Percentiles rank a stretch among this genome's conserved stretches.
Conservation (phyloP, 2,888 invertebrate species). For the Heteromyza rotundicornis region DNA sequence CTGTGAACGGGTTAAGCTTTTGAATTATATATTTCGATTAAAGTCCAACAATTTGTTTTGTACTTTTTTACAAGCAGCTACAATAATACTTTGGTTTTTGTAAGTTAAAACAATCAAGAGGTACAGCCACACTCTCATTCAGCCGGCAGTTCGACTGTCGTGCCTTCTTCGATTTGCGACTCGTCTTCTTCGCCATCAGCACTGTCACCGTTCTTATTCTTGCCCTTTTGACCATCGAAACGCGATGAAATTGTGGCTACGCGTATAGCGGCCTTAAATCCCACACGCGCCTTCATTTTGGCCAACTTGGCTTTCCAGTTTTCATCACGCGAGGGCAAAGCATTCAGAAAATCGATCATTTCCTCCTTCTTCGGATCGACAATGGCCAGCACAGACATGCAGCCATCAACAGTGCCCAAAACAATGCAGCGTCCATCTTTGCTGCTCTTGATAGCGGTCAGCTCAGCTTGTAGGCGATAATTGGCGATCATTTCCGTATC, state of each 20-base stretch:
- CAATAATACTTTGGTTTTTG: neutral
- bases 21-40: too few relatives aligned
- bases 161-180: conserved; percentile 33
- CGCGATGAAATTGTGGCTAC: conserved; percentile 66
- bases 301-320: conserved; percentile 74
- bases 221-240: conserved; percentile 44
- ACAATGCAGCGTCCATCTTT: conserved; percentile 81
- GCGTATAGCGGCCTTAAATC: conserved; percentile 73
- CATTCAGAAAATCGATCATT: conserved; percentile 69
- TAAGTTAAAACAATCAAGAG: neutral
- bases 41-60: neutral
- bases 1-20: too few relatives aligned
- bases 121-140: conserved; percentile 9
- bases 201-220: conserved; percentile 37
- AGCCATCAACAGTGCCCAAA: conserved; percentile 91
- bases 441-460: conserved; percentile 81
- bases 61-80: neutral
- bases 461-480: conserved; percentile 87
- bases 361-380: conserved; percentile 74
- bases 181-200: conserved; percentile 38
- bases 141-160: conserved; percentile 32
- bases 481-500: conserved; percentile 94
- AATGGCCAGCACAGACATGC: conserved; percentile 86
- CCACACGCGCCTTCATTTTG: conserved; percentile 69
- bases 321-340: conserved; percentile 75